Conservation (phyloP, 2,888 invertebrate genomes). For the Pristionchus maxplancki region DNA sequence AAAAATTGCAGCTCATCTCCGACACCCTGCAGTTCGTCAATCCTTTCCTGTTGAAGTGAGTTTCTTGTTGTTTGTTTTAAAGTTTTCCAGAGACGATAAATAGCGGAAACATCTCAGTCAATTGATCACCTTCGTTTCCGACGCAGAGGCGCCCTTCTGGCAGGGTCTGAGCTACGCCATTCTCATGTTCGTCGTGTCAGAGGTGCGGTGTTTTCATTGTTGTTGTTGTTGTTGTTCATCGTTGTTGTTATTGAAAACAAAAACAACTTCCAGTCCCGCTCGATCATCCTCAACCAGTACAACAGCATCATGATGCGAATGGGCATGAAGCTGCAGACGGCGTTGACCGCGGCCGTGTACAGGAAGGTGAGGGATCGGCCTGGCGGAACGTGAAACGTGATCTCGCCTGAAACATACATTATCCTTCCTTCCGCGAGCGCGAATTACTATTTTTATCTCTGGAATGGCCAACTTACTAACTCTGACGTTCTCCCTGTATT, state of each 20-base stretch:
- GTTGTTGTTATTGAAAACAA: too few relatives aligned
- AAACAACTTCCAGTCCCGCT: constrained; percentile 76
- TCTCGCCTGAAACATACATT: too few relatives aligned
- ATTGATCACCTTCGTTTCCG: constrained; percentile 78
- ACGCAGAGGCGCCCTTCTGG: constrained; percentile 70
- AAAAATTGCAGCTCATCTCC: constrained; percentile 58
- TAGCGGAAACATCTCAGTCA: constrained; percentile 71
- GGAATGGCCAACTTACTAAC: too few relatives aligned
- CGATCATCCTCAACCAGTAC: constrained; percentile 80
- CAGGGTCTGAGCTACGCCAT: constrained; percentile 71
- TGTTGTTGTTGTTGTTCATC: background rate
- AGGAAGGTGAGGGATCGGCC: constrained; percentile 78
- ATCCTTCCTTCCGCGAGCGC: too few relatives aligned
- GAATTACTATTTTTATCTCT: too few relatives aligned
- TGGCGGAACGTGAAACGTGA: too few relatives aligned
- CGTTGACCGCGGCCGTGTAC: constrained; percentile 80
- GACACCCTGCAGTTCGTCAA: constrained; percentile 87
- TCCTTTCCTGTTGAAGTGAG: constrained; percentile 90
- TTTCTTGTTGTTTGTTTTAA: background rate
- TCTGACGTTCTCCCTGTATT: too few relatives aligned
- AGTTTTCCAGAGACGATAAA: too few relatives aligned
- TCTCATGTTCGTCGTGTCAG: constrained; percentile 76
- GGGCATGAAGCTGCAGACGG: constrained; percentile 80
- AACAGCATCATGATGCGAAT: constrained; percentile 79
- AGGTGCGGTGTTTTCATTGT: background rate